These are phyloP conservation scores for Taenaris catops DNA, from an alignment of 2,888 invertebrate species.

Conservation along the genomic window DNA sequence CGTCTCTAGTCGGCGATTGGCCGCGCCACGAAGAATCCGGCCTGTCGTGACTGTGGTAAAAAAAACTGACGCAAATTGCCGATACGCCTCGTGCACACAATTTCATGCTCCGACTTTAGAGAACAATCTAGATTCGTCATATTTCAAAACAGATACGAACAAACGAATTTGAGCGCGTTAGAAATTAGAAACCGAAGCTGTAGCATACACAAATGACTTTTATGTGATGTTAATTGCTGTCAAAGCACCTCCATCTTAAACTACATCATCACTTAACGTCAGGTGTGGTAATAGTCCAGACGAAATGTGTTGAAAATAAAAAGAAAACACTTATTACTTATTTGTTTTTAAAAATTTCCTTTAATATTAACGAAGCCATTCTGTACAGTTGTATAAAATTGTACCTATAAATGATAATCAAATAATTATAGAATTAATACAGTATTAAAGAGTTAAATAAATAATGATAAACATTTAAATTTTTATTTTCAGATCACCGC, in stretches of 20 bases:
- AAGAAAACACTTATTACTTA: neutral
- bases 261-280: too few relatives aligned
- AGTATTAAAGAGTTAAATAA: too few relatives aligned
- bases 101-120: slow-evolving; percentile 69
- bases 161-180: slow-evolving; percentile 33
- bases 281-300: too few relatives aligned
- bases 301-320: too few relatives aligned
- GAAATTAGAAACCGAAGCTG: slow-evolving; percentile 24
- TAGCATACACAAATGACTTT: slow-evolving; percentile 29
- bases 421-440: too few relatives aligned
- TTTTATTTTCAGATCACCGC: slow-evolving; percentile 34
- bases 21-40: slow-evolving; percentile 66
- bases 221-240: slow-evolving; percentile 29
- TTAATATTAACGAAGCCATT: too few relatives aligned
- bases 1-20: slow-evolving; percentile 71
- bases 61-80: slow-evolving; percentile 78
- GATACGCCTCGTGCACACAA: slow-evolving; percentile 78
- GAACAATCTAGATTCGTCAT: slow-evolving; percentile 73
- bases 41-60: slow-evolving; percentile 76
- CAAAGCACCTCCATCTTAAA: too few relatives aligned
- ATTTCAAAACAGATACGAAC: slow-evolving; percentile 47
- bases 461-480: too few relatives aligned
- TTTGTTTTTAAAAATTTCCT: too few relatives aligned
- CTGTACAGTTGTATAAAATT: too few relatives aligned
- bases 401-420: too few relatives aligned